These are phyloP conservation scores for Agriotes lineatus DNA, from an alignment of 2,888 invertebrate genomes.

Conservation along the genomic window DNA sequence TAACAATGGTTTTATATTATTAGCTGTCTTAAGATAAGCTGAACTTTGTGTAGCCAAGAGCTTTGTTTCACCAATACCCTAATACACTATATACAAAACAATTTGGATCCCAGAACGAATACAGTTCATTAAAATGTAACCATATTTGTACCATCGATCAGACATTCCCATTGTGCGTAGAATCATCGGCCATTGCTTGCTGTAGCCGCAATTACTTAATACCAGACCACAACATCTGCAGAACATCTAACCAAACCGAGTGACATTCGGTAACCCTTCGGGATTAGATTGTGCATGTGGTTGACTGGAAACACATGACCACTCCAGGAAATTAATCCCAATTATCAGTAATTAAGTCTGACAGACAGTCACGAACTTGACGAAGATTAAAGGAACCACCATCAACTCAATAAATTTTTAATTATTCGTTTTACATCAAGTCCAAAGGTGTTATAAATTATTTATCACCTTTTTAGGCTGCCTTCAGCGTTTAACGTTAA, in stretches of 20 bases:
- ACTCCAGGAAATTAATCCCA: slow-evolving; percentile 50
- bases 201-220: neutral
- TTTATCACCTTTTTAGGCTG: slow-evolving; percentile 28
- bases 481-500: neutral
- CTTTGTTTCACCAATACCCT: too few relatives aligned
- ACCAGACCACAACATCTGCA: slow-evolving; percentile 18
- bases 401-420: neutral
- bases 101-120: too few relatives aligned
- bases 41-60: too few relatives aligned
- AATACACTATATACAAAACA: too few relatives aligned
- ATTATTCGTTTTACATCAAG: slow-evolving; percentile 1
- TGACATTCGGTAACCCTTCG: slow-evolving; percentile 24
- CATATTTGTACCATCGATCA: too few relatives aligned
- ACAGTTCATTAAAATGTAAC: too few relatives aligned
- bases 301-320: slow-evolving; percentile 47
- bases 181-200: too few relatives aligned
- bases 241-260: slow-evolving; percentile 14
- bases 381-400: slow-evolving; percentile 2
- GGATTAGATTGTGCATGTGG: slow-evolving; percentile 19
- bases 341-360: slow-evolving; percentile 50
- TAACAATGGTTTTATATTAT: too few relatives aligned
- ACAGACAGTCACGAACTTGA: slow-evolving; percentile 38
- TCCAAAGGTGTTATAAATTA: slow-evolving; percentile 28
- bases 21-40: too few relatives aligned
- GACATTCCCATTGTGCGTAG: too few relatives aligned